Conservation (phyloP, 2,113 vertebrate species). For the Trachemys scripta region DNA sequence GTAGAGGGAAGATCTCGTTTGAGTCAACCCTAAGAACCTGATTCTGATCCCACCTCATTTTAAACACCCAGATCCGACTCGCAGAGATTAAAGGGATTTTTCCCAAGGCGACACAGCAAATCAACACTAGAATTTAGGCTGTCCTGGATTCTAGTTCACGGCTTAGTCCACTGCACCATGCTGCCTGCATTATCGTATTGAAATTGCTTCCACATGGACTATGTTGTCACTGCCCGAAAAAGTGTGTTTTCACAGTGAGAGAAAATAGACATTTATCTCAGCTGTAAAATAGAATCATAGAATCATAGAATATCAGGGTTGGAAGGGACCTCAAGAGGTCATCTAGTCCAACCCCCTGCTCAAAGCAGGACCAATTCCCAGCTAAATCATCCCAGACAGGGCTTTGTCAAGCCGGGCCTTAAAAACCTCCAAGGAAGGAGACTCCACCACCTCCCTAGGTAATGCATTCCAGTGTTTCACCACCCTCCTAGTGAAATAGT, state of each 20-base stretch:
- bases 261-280: conserved; percentile 29
- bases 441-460: no score
- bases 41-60: not conserved
- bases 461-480: no score
- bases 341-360: no score
- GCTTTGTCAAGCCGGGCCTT: no score
- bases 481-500: no score
- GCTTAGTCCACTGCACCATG: not conserved
- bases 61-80: not conserved
- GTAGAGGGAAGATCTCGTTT: not conserved
- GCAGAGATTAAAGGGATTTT: not conserved
- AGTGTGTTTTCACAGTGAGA: not conserved
- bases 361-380: no score
- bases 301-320: no score
- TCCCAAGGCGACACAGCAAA: not conserved
- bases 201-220: conserved; percentile 2
- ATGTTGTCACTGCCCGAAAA: not conserved
- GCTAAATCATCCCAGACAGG: no score
- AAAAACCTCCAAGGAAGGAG: no score
- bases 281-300: not conserved
- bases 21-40: not conserved
- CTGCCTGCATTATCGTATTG: not conserved
- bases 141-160: not conserved
- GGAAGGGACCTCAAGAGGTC: no score
- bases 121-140: not conserved